Evolutionary conservation across 2,888 invertebrate species (phyloP).

Genomic region (Asteroscopus sphinx): DNA sequence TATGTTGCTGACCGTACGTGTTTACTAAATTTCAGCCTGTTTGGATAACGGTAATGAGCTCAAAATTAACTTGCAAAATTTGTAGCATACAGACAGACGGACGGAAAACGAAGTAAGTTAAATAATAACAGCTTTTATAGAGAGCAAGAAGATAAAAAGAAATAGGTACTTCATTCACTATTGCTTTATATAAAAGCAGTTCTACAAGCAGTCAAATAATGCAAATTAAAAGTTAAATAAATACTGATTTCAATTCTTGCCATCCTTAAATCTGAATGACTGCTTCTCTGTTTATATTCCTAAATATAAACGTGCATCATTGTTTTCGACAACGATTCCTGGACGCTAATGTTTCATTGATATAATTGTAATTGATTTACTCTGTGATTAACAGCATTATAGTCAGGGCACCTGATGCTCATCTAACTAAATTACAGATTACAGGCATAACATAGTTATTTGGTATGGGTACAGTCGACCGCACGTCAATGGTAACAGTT

Average conservation of each 20-base stretch:
- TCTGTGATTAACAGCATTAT: conserved; percentile 12
- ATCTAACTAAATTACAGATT: no score
- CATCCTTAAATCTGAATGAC: conserved; percentile 1
- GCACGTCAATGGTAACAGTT: no score
- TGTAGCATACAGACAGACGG: no score
- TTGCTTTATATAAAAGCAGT: conserved; percentile 11
- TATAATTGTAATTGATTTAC: conserved; percentile 21
- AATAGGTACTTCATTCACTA: background rate
- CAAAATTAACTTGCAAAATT: no score
- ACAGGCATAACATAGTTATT: conserved; percentile 8
- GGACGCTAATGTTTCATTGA: conserved; percentile 31
- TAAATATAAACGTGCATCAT: conserved; percentile 44
- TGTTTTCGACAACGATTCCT: conserved; percentile 36
- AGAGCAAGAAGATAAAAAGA: background rate
- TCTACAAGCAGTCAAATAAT: conserved; percentile 3
- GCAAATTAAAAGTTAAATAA: conserved; percentile 1
- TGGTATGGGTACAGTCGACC: no score
- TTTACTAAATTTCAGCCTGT: no score
- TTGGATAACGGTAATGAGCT: no score
- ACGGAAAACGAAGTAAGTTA: no score
- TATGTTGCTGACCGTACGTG: no score
- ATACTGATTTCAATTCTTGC: conserved; percentile 6
- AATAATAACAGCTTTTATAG: no score
- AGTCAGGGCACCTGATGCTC: no score
- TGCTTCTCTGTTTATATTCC: conserved; percentile 25